These are phyloP conservation scores for Neotragus moschatus DNA, from an alignment of 2,113 vertebrate species.

Conservation along the genomic window DNA sequence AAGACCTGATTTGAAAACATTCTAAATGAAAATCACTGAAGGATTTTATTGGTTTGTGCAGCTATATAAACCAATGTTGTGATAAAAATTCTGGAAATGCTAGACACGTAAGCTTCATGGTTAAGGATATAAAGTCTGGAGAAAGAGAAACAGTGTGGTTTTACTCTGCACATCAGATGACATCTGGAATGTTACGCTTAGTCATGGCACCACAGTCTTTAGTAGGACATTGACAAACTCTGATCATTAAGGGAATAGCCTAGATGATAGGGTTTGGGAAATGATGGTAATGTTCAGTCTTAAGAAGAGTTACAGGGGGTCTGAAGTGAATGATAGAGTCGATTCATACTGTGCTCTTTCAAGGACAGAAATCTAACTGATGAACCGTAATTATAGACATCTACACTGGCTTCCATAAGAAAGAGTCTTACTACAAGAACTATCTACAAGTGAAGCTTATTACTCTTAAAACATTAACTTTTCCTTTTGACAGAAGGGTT, in stretches of 20 bases:
- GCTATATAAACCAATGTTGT: not conserved
- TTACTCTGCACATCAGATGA: not conserved
- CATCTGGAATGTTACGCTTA: not conserved
- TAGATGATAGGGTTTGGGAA: constrained; percentile 9
- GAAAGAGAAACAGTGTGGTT: not conserved
- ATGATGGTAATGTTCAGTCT: not conserved
- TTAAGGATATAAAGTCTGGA: not conserved
- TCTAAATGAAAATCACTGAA: not conserved
- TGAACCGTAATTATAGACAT: not conserved
- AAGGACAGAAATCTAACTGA: not conserved
- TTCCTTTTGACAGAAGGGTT: not conserved
- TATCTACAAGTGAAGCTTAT: not conserved
- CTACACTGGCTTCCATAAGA: not conserved
- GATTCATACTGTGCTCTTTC: not conserved
- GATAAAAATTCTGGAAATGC: not conserved
- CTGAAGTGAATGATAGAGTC: not conserved
- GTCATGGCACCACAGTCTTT: not conserved
- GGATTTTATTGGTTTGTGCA: not conserved
- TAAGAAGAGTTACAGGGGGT: not conserved
- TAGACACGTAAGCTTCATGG: not conserved
- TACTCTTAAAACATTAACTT: not conserved
- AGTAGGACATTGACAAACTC: not conserved
- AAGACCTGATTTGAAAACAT: not conserved
- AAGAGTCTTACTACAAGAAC: not conserved
- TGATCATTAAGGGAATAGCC: not conserved